These are phyloP conservation scores for Leiothrix lutea DNA, from an alignment of 2,113 vertebrate species.

Conservation along the genomic window DNA sequence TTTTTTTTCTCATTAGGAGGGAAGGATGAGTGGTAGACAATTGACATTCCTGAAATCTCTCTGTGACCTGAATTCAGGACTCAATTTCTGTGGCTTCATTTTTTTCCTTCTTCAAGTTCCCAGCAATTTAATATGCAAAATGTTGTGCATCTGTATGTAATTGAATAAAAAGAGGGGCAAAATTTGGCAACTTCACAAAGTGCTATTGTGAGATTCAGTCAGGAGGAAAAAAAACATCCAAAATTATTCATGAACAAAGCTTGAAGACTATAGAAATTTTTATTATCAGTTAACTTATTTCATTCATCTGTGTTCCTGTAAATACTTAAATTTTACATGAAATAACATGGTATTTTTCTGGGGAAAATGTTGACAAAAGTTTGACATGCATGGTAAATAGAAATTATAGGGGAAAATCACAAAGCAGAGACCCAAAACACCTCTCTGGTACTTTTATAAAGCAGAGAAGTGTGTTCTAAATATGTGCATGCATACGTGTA, in stretches of 20 bases:
- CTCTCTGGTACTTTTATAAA: background rate
- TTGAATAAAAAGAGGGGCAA: background rate
- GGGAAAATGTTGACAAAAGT: background rate
- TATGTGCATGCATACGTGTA: background rate
- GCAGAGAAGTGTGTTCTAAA: background rate
- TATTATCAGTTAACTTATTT: background rate
- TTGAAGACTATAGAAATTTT: background rate
- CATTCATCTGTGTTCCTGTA: background rate
- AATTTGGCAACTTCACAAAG: background rate
- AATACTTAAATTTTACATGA: background rate
- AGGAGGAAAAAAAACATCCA: background rate
- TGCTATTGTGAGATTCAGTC: background rate
- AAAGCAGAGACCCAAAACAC: background rate
- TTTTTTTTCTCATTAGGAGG: background rate
- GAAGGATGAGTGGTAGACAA: background rate
- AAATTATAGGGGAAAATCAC: background rate
- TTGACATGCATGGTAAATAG: background rate
- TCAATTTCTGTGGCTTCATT: background rate
- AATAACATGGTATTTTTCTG: background rate
- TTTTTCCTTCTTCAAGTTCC: background rate
- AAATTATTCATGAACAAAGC: background rate
- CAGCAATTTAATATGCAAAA: background rate
- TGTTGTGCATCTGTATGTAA: background rate
- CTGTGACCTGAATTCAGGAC: background rate
- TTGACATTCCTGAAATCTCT: background rate